Evolutionary conservation across 2,888 invertebrate species (phyloP).

Genomic region (Amblyteles armatorius): DNA sequence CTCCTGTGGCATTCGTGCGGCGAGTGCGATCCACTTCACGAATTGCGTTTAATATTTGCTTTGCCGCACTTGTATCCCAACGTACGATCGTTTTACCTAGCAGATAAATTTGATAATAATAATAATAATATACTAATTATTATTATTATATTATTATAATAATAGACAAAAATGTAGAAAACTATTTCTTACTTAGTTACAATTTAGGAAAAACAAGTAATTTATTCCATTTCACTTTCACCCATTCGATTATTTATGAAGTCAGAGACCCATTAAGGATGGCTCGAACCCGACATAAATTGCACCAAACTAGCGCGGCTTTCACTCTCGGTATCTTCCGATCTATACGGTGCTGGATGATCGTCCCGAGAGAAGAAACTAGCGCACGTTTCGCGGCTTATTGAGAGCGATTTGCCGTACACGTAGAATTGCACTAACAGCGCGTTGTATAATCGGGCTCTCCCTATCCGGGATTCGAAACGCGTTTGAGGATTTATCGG

Average conservation of each 20-base stretch:
- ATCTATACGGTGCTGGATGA: neutral
- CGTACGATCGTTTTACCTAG: no score
- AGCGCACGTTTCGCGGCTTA: constrained; percentile 44
- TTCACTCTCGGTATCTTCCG: constrained; percentile 25
- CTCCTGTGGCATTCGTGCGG: no score
- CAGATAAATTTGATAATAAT: no score
- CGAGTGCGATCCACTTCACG: no score
- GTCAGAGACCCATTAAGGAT: constrained; percentile 33
- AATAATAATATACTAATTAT: no score
- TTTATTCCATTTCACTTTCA: neutral
- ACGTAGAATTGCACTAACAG: constrained; percentile 6
- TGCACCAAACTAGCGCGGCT: constrained; percentile 33
- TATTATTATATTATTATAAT: no score
- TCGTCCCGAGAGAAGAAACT: constrained; percentile 29
- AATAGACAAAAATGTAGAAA: no score
- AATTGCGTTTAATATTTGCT: no score
- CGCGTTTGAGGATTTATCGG: constrained; percentile 41
- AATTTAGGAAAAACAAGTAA: no score
- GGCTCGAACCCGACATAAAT: constrained; percentile 55
- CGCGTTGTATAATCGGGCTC: constrained; percentile 41
- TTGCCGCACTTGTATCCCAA: no score
- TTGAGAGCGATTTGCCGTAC: constrained; percentile 42
- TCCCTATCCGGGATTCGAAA: constrained; percentile 29
- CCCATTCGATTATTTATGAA: neutral
- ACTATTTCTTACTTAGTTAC: no score